Conservation (phyloP, 2,888 invertebrate species). For the Cyaniris semiargus region DNA sequence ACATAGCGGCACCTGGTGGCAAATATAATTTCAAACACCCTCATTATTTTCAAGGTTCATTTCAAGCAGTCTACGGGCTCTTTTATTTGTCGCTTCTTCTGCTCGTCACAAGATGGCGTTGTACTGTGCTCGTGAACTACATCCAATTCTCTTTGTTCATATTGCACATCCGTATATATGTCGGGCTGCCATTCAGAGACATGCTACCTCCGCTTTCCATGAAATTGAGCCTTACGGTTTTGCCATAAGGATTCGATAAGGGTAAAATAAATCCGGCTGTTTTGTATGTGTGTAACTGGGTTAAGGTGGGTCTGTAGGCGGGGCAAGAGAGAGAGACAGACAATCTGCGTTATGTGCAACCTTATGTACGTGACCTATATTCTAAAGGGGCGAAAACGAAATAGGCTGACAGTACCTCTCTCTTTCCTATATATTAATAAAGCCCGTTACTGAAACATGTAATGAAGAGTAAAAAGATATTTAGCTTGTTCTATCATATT, state of each 20-base stretch:
- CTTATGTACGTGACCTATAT: conserved; percentile 3
- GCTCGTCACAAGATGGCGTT: neutral
- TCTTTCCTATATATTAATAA: neutral
- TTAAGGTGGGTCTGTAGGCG: neutral
- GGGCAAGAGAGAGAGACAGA: neutral
- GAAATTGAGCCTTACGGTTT: neutral
- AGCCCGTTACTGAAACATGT: neutral
- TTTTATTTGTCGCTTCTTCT: neutral
- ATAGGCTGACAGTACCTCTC: neutral
- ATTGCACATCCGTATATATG: neutral
- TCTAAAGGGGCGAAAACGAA: neutral
- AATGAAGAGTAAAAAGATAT: neutral
- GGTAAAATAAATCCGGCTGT: neutral
- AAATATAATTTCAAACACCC: no score
- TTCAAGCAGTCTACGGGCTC: neutral
- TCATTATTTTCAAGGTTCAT: neutral
- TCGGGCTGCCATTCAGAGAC: neutral
- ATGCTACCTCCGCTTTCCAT: neutral
- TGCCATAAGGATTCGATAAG: neutral
- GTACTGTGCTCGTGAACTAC: neutral
- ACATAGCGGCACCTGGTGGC: no score
- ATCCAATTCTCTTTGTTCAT: neutral
- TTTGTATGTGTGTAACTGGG: neutral
- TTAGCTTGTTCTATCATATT: neutral
- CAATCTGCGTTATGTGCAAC: neutral